Conservation (phyloP, 2,797 vertebrate genomes). For the Phataginus tetradactyla region DNA sequence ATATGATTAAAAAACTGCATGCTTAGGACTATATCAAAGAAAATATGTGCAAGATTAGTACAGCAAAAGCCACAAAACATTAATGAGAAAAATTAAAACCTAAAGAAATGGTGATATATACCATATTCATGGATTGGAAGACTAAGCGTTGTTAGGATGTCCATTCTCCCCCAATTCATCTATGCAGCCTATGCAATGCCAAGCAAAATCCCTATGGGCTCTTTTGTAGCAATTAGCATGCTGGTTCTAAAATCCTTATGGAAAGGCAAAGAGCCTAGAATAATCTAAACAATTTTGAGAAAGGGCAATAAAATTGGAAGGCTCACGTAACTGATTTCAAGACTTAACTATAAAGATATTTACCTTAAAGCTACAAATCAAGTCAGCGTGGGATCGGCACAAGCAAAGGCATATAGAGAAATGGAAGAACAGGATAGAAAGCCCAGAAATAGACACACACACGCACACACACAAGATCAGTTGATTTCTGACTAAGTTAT, state of each 20-base stretch:
- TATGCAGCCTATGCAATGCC: background rate
- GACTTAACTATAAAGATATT: background rate
- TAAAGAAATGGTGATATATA: background rate
- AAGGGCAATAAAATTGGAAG: background rate
- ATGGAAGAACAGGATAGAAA: background rate
- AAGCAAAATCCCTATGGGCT: background rate
- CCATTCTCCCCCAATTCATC: background rate
- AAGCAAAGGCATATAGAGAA: background rate
- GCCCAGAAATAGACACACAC: background rate
- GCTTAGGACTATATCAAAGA: background rate
- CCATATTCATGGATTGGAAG: background rate
- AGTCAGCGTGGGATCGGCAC: background rate
- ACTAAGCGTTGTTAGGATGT: background rate
- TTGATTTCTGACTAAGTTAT: background rate
- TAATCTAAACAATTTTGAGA: background rate
- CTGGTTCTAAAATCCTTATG: background rate
- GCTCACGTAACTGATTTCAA: background rate
- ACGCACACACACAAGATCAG: accelerated
- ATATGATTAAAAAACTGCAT: background rate
- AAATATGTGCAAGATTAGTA: background rate
- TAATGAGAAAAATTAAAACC: background rate
- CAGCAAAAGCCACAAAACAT: background rate
- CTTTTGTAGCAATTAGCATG: background rate
- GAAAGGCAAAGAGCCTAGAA: background rate
- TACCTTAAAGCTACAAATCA: background rate